These are phyloP conservation scores for Drosophila multiciliata DNA, from an alignment of 2,888 invertebrate genomes.

Conservation along the genomic window DNA sequence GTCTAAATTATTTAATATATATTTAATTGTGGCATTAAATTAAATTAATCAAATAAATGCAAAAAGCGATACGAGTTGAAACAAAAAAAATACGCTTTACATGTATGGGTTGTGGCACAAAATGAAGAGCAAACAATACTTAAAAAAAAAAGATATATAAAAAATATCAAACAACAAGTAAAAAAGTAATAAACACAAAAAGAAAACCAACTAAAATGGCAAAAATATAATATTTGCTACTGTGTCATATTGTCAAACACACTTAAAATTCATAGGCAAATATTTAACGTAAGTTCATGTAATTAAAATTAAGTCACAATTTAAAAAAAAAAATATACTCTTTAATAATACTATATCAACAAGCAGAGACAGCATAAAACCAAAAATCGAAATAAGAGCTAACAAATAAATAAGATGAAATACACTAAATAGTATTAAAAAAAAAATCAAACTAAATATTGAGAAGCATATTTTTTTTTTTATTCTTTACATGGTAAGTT, in stretches of 20 bases:
- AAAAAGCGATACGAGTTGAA: slow-evolving; percentile 20
- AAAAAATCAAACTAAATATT: slow-evolving; percentile 39
- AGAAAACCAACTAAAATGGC: slow-evolving; percentile 27
- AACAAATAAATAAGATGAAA: slow-evolving; percentile 3
- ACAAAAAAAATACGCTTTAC: slow-evolving; percentile 40
- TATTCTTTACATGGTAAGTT: slow-evolving; percentile 67
- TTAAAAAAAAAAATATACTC: slow-evolving; percentile 16
- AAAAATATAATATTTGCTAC: slow-evolving; percentile 46
- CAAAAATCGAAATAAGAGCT: neutral
- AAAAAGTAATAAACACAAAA: slow-evolving; percentile 11
- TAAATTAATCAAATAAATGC: slow-evolving; percentile 59
- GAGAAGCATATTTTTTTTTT: slow-evolving; percentile 41
- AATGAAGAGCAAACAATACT: slow-evolving; percentile 10
- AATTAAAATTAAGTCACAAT: slow-evolving; percentile 54
- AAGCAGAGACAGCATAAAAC: slow-evolving; percentile 9
- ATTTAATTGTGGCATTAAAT: slow-evolving; percentile 67
- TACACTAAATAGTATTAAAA: slow-evolving; percentile 38
- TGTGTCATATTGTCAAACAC: slow-evolving; percentile 54
- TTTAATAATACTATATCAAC: slow-evolving; percentile 45
- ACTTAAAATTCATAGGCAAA: slow-evolving; percentile 47
- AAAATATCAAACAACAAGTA: slow-evolving; percentile 2
- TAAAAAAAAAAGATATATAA: neutral
- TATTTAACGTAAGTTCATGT: slow-evolving; percentile 63
- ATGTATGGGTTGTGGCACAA: slow-evolving; percentile 67
- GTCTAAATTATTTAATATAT: slow-evolving; percentile 44